These are phyloP conservation scores for Drosophila anomalipes DNA, from an alignment of 2,888 invertebrate species.

Conservation along the genomic window DNA sequence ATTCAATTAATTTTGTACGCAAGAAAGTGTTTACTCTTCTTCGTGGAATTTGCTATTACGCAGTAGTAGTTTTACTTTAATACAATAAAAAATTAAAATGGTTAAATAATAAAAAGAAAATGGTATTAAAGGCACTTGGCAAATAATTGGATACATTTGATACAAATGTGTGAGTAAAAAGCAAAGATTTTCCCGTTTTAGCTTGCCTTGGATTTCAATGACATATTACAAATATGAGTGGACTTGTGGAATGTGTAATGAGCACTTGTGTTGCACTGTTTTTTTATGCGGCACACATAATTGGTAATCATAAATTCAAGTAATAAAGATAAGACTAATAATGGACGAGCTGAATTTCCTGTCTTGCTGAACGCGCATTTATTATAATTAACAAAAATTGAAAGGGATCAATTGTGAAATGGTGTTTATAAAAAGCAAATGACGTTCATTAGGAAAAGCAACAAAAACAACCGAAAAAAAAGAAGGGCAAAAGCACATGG, in stretches of 20 bases:
- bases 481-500: conserved; percentile 35
- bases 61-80: conserved; percentile 3
- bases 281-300: conserved; percentile 29
- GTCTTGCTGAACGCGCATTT: conserved; percentile 50
- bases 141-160: background rate
- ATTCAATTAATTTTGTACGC: conserved; percentile 60
- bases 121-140: background rate
- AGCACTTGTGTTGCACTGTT: conserved; percentile 6
- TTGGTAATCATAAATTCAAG: conserved; percentile 56
- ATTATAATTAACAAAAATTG: conserved; percentile 80
- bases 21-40: conserved; percentile 32
- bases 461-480: conserved; percentile 1
- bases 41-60: conserved; percentile 6
- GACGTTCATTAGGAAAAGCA: conserved; percentile 59
- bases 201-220: background rate
- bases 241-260: background rate
- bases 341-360: conserved; percentile 31
- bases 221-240: conserved; percentile 4
- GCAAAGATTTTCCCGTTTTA: background rate
- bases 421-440: conserved; percentile 75
- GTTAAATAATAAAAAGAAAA: background rate
- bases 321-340: conserved; percentile 53
- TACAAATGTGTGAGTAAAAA: background rate
- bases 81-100: background rate
- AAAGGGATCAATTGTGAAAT: conserved; percentile 80